A percentile compares a stretch with the other conserved stretches of the same genome.
These are phyloP conservation scores for Hippocampus abdominalis DNA, from an alignment of 2,113 vertebrate species.

Conservation along the genomic window DNA sequence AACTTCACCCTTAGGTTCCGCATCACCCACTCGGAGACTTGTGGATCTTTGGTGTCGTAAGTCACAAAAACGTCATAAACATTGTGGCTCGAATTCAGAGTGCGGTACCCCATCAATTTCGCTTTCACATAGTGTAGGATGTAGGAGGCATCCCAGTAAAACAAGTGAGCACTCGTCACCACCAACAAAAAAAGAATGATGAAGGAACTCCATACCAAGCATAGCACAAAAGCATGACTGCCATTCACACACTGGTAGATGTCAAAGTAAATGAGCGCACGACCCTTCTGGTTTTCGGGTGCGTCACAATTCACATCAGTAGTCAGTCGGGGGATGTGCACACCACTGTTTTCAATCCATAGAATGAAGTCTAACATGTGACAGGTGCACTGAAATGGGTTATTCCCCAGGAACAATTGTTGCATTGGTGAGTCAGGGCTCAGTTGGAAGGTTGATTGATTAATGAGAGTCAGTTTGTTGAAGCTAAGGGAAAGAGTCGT, in stretches of 20 bases:
- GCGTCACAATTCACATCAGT: slow-evolving; percentile 59
- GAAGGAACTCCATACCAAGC: slow-evolving; percentile 52
- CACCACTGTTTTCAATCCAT: slow-evolving; percentile 56
- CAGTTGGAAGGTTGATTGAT: slow-evolving; percentile 53
- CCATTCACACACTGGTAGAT: slow-evolving; percentile 60
- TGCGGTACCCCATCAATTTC: slow-evolving; percentile 64
- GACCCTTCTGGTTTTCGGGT: slow-evolving; percentile 39
- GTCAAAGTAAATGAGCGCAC: slow-evolving; percentile 54
- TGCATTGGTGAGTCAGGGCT: slow-evolving; percentile 36
- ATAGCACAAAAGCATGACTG: slow-evolving; percentile 39
- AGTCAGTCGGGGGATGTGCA: slow-evolving; percentile 66
- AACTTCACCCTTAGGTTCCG: slow-evolving; percentile 67
- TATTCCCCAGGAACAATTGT: slow-evolving; percentile 59
- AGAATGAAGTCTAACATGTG: slow-evolving; percentile 66
- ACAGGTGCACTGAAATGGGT: slow-evolving; percentile 77
- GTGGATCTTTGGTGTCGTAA: slow-evolving; percentile 72
- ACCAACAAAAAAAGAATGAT: slow-evolving; percentile 57
- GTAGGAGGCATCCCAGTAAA: slow-evolving; percentile 76
- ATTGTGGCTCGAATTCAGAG: slow-evolving; percentile 43
- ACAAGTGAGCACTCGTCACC: slow-evolving; percentile 65
- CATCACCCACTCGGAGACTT: slow-evolving; percentile 74
- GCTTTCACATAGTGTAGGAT: slow-evolving; percentile 65
- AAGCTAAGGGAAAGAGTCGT: slow-evolving; percentile 61
- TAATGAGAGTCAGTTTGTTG: slow-evolving; percentile 70
- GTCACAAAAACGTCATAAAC: slow-evolving; percentile 72